Evolutionary conservation across 2,888 invertebrate genomes (phyloP).

Genomic region (Meteorus cinctellus): DNA sequence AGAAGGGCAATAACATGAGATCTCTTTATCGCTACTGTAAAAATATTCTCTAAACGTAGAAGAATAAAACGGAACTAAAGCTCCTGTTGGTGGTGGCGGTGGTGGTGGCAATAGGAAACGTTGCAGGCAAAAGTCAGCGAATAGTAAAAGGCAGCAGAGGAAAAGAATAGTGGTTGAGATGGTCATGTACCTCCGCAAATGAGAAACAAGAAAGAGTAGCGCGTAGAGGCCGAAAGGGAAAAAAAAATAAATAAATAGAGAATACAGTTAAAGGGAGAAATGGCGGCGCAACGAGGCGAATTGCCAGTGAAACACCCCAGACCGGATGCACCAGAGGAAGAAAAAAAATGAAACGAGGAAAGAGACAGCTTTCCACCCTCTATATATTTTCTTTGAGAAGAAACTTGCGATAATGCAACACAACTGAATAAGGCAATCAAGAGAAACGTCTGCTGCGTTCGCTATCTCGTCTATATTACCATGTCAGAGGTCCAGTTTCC

Average conservation of each 20-base stretch:
- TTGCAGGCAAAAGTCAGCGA: conserved; percentile 34
- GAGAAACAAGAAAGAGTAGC: not conserved
- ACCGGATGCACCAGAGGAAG: not conserved
- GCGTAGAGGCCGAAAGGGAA: not conserved
- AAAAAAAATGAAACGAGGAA: not conserved
- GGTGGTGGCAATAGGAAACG: conserved; percentile 48
- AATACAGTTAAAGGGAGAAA: conserved; percentile 19
- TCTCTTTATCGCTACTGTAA: conserved; percentile 61
- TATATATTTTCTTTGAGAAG: not conserved
- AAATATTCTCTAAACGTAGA: conserved; percentile 65
- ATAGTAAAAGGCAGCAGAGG: conserved; percentile 31
- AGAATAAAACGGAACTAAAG: conserved; percentile 66
- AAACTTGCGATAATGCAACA: conserved; percentile 3
- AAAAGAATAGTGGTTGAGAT: conserved; percentile 26
- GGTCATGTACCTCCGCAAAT: conserved; percentile 8
- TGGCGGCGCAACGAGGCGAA: not conserved
- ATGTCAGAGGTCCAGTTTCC: conserved; percentile 36
- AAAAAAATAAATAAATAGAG: conserved; percentile 6
- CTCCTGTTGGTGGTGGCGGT: conserved; percentile 55
- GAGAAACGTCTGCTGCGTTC: conserved; percentile 52
- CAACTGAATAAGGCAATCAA: conserved; percentile 50
- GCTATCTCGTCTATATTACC: conserved; percentile 52
- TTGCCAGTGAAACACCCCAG: not conserved
- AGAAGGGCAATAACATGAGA: conserved; percentile 40
- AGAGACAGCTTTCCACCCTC: not conserved